phyloP scores from a whole-genome alignment of 2,888 invertebrate genomes.

The Mythimna lalbum region DNA sequence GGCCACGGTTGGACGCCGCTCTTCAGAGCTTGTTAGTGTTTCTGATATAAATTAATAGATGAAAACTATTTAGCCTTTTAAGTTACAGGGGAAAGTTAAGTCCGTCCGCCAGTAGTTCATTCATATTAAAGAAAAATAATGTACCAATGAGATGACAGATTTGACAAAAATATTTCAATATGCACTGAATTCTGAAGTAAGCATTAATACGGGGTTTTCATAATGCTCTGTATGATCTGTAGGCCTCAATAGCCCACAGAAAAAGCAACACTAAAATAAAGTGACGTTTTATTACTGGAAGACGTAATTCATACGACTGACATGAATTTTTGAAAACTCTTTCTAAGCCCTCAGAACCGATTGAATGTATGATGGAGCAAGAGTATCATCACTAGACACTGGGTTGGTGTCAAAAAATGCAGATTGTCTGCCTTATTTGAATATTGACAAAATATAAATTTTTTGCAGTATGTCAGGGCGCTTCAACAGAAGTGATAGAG shows the following conservation, averaged over 20 bases:
- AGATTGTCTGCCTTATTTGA: background rate
- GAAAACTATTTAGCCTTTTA: background rate
- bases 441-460: background rate
- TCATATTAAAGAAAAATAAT: background rate
- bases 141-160: background rate
- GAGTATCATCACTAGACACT: too few species aligned
- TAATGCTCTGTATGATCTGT: too few species aligned
- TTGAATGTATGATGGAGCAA: background rate
- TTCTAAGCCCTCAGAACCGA: too few species aligned
- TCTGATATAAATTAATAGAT: background rate
- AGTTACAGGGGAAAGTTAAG: background rate
- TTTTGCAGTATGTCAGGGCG: conserved; percentile 84
- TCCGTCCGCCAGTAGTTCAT: background rate
- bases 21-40: conserved; percentile 84
- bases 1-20: conserved; percentile 90
- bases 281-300: too few species aligned
- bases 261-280: too few species aligned
- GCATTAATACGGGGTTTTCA: too few species aligned
- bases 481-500: conserved; percentile 78
- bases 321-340: too few species aligned
- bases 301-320: too few species aligned
- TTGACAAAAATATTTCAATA: too few species aligned
- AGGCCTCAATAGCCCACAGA: too few species aligned
- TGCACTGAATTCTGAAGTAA: too few species aligned
- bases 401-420: background rate